These are phyloP conservation scores for Achroia grisella DNA, from an alignment of 1,140 invertebrate genomes.

Conservation along the genomic window DNA sequence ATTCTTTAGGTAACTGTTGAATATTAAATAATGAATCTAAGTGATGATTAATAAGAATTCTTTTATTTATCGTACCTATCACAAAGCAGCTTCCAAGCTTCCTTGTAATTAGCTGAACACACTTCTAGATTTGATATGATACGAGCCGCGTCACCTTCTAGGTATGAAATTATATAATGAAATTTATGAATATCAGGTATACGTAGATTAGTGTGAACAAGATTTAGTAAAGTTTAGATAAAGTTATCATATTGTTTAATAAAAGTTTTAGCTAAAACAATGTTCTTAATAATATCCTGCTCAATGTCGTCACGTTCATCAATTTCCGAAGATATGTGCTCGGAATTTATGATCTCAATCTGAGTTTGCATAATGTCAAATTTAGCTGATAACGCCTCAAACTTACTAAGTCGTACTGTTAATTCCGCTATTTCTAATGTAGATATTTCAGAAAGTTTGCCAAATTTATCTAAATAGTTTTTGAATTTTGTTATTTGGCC, in stretches of 20 bases:
- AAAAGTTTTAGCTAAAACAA: slow-evolving; percentile 3
- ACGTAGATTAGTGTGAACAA: slow-evolving; percentile 7
- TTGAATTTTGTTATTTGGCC: slow-evolving; percentile 14
- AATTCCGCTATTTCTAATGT: slow-evolving; percentile 7
- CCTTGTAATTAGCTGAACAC: slow-evolving; percentile 13
- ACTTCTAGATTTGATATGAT: slow-evolving; percentile 15
- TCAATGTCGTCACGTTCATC: slow-evolving; percentile 9
- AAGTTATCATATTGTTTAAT: slow-evolving; percentile 3
- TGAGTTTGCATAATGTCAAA: slow-evolving; percentile 4
- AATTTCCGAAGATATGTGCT: slow-evolving; percentile 4
- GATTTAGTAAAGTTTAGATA: neutral
- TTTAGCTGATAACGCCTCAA: slow-evolving; percentile 2
- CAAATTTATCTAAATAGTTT: slow-evolving; percentile 3
- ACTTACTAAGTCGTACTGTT: slow-evolving; percentile 4
- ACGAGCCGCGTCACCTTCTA: no score
- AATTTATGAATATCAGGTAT: slow-evolving; percentile 15
- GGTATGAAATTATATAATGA: slow-evolving; percentile 14
- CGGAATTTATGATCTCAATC: slow-evolving; percentile 9
- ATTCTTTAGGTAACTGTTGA: slow-evolving; percentile 11
- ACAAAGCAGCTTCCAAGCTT: slow-evolving; percentile 23
- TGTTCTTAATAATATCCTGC: slow-evolving; percentile 5
- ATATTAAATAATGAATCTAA: no score
- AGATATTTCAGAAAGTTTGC: neutral
- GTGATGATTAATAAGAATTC: slow-evolving; percentile 24
- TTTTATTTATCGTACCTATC: slow-evolving; percentile 24